A percentile compares a stretch with the other conserved stretches of the same genome.
These are phyloP conservation scores for Protonibea diacanthus DNA, from an alignment of 2,797 vertebrate species.

Conservation along the genomic window DNA sequence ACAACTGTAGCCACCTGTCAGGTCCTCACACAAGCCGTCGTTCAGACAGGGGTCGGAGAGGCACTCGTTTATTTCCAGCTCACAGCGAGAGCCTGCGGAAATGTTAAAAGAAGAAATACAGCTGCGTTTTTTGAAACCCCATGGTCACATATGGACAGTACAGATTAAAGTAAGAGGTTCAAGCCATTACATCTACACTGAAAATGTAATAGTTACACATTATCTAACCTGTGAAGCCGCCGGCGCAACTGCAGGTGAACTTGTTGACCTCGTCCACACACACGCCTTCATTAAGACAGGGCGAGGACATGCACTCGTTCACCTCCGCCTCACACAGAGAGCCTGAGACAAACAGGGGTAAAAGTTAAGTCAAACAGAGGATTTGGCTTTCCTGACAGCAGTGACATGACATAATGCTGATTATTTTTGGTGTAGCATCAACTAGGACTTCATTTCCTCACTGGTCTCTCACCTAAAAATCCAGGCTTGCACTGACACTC, in stretches of 20 bases:
- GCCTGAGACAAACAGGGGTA: constrained; percentile 77
- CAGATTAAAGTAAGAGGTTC: no score
- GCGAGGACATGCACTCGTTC: constrained; percentile 93
- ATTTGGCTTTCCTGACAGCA: not conserved
- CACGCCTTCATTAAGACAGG: constrained; percentile 91
- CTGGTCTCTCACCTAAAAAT: constrained; percentile 87
- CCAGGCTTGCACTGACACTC: constrained; percentile 92
- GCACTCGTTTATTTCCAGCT: constrained; percentile 94
- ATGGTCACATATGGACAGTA: not conserved
- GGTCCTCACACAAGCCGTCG: constrained; percentile 91
- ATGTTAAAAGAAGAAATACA: not conserved
- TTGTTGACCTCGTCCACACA: constrained; percentile 90
- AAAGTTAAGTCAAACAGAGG: not conserved
- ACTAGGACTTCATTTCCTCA: not conserved
- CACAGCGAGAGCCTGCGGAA: constrained; percentile 89
- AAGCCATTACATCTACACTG: no score
- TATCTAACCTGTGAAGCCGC: constrained; percentile 90
- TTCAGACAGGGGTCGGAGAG: constrained; percentile 92
- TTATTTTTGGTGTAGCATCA: not conserved
- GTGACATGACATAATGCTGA: not conserved
- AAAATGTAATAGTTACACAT: not conserved
- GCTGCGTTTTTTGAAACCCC: not conserved
- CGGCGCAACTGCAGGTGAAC: constrained; percentile 89
- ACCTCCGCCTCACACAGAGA: constrained; percentile 91
- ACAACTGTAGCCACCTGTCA: constrained; percentile 89